Conservation (phyloP, 1,140 invertebrate genomes). For the Zaprionus africanus region DNA sequence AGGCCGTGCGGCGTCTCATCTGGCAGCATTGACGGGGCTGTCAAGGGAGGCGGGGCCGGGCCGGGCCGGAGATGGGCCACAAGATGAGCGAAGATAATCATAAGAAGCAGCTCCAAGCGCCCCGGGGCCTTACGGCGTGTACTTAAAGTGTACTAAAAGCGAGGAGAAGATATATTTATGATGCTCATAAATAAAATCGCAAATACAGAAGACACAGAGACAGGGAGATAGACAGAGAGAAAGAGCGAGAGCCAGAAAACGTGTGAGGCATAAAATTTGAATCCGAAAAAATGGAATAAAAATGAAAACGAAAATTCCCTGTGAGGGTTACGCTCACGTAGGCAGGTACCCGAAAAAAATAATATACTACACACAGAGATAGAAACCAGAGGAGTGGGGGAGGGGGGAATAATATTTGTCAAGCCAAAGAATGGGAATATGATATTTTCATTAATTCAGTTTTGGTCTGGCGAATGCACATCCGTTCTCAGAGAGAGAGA, state of each 20-base stretch:
- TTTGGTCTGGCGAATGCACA: conserved; percentile 43
- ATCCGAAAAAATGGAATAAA: conserved; percentile 35
- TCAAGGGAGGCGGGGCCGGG: conserved; percentile 35
- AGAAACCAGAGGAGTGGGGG: not conserved
- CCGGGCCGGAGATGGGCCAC: not conserved
- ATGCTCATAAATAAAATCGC: conserved; percentile 71
- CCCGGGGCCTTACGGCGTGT: conserved; percentile 20
- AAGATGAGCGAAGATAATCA: conserved; percentile 55
- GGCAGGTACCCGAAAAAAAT: conserved; percentile 34
- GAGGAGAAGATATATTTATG: conserved; percentile 69
- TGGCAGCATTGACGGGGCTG: conserved; percentile 41
- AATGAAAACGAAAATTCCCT: conserved; percentile 36
- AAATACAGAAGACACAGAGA: conserved; percentile 42
- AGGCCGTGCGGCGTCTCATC: conserved; percentile 34
- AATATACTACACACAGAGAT: not conserved
- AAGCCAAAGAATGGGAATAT: conserved; percentile 36
- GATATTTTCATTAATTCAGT: conserved; percentile 56
- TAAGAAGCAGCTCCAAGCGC: conserved; percentile 21
- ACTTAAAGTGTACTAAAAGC: conserved; percentile 46
- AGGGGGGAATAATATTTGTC: conserved; percentile 39
- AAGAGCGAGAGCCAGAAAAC: conserved; percentile 49
- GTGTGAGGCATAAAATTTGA: conserved; percentile 71
- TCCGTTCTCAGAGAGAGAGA: conserved; percentile 42
- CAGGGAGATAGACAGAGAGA: conserved; percentile 20
- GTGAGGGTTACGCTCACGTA: conserved; percentile 41